Evolutionary conservation across 2,888 invertebrate species (phyloP).

Genomic region (Baronia brevicornis): DNA sequence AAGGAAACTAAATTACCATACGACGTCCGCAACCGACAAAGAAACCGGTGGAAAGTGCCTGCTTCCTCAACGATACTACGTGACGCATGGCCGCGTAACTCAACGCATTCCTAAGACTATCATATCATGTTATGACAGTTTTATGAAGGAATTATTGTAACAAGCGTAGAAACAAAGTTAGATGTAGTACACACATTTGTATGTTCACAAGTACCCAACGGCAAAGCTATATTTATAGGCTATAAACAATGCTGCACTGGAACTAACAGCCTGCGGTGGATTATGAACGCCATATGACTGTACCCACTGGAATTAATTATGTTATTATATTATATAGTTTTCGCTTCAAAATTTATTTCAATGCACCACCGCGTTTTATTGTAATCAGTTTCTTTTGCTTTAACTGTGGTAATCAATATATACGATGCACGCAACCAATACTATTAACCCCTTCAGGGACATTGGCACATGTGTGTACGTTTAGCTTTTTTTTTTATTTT

Average conservation of each 20-base stretch:
- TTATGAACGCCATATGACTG: constrained; percentile 17
- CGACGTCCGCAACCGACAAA: constrained; percentile 57
- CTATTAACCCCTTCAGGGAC: no score
- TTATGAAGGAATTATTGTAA: constrained; percentile 11
- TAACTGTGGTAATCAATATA: no score
- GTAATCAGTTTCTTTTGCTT: no score
- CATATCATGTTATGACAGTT: constrained; percentile 35
- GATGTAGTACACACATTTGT: no score
- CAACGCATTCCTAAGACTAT: constrained; percentile 32
- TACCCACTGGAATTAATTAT: constrained; percentile 6
- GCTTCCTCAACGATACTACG: constrained; percentile 24
- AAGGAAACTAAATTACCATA: constrained; percentile 71
- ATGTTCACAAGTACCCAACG: neutral
- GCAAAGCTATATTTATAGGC: constrained; percentile 12
- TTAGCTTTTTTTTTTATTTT: no score
- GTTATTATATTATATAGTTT: constrained; percentile 2
- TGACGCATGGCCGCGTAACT: constrained; percentile 21
- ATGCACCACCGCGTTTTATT: neutral
- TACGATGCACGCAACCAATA: neutral
- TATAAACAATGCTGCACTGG: constrained; percentile 16
- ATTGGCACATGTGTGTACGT: no score
- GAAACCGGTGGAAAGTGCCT: constrained; percentile 46
- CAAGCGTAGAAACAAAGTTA: neutral
- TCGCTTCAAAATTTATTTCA: constrained; percentile 5
- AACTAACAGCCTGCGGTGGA: constrained; percentile 18